Conservation (phyloP, 92 coral and sea anemone species). For the Phenganax subtilis region DNA sequence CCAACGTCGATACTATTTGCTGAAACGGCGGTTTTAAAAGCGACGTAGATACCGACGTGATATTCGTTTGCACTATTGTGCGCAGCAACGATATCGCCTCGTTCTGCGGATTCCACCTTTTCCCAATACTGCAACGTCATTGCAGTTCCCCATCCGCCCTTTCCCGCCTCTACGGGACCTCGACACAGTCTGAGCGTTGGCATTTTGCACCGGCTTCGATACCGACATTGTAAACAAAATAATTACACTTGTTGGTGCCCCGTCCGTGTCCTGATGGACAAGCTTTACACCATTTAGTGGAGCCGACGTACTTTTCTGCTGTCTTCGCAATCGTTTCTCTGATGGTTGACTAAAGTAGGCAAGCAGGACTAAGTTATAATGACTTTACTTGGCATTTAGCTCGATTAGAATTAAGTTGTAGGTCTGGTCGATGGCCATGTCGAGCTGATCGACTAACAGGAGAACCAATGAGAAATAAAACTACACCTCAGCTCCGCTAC, state of each 20-base stretch:
- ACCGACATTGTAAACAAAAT: conserved; percentile 45
- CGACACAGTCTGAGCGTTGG: conserved; percentile 23
- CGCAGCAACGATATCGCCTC: conserved; percentile 31
- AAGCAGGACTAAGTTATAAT: too few species aligned
- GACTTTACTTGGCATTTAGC: too few species aligned
- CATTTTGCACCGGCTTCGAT: conserved; percentile 49
- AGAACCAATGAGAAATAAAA: too few species aligned
- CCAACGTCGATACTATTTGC: conserved; percentile 24
- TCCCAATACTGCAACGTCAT: conserved; percentile 15
- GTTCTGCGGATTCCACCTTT: conserved; percentile 12
- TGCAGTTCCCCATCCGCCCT: conserved; percentile 40
- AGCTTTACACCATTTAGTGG: conserved; percentile 37
- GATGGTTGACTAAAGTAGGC: neutral
- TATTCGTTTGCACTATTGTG: conserved; percentile 9
- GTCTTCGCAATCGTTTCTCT: conserved; percentile 21
- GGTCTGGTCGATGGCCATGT: too few species aligned
- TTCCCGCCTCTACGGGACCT: conserved; percentile 38
- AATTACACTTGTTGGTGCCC: conserved; percentile 42
- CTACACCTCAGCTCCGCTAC: too few species aligned
- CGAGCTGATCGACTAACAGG: too few species aligned
- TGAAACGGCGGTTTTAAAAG: conserved; percentile 24
- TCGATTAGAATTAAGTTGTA: too few species aligned
- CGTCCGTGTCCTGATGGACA: conserved; percentile 31
- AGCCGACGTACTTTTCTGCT: conserved; percentile 40
- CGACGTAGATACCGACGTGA: conserved; percentile 44